Percentiles rank a stretch among this genome's conserved stretches.
Evolutionary conservation across 1,140 invertebrate species (phyloP).

Genomic region (Lepidotrigona ventralis): DNA sequence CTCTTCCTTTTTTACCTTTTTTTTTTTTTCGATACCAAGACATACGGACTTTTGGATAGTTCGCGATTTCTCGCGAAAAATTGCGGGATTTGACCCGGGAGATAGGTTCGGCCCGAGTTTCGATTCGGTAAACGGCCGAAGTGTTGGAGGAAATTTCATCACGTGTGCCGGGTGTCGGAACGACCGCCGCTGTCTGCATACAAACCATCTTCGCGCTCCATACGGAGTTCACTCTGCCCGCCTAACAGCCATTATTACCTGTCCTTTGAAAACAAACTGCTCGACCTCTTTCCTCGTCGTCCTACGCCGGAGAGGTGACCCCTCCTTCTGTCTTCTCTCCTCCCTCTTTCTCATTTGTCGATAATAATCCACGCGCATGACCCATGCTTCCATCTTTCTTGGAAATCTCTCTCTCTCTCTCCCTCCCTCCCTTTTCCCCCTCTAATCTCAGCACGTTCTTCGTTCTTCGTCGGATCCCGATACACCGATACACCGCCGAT

Average conservation of each 20-base stretch:
- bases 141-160: conserved; percentile 70
- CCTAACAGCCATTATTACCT: conserved; percentile 70
- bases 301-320: background rate
- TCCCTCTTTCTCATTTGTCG: conserved; percentile 31
- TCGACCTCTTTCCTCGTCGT: conserved; percentile 41
- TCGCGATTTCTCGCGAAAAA: no score
- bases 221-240: conserved; percentile 35
- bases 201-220: conserved; percentile 62
- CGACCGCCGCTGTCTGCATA: conserved; percentile 72
- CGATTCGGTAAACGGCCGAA: conserved; percentile 52
- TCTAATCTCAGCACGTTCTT: background rate
- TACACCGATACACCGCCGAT: no score
- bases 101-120: conserved; percentile 26
- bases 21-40: no score
- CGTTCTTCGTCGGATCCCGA: no score
- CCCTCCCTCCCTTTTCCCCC: background rate
- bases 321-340: background rate
- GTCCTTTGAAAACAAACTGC: conserved; percentile 71
- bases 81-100: no score
- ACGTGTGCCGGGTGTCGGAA: conserved; percentile 72
- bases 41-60: no score
- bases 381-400: conserved; percentile 1
- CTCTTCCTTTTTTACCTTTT: no score
- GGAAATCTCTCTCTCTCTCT: background rate
- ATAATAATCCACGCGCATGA: conserved; percentile 44